Conservation (phyloP, 2,888 invertebrate genomes). For the Tethea ocularis region DNA sequence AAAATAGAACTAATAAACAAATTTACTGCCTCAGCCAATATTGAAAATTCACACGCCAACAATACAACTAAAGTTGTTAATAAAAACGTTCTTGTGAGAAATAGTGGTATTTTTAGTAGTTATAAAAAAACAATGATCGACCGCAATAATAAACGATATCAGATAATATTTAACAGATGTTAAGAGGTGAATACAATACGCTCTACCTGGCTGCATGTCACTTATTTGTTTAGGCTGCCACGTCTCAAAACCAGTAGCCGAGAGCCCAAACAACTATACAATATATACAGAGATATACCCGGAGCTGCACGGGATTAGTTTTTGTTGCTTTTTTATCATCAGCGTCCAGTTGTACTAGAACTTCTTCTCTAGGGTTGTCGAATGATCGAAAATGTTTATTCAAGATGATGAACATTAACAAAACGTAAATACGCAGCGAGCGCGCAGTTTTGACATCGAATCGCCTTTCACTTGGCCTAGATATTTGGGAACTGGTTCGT, state of each 20-base stretch:
- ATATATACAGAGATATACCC: slow-evolving; percentile 47
- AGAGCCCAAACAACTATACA: slow-evolving; percentile 63
- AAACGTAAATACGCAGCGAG: slow-evolving; percentile 55
- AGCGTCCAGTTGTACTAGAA: slow-evolving; percentile 72
- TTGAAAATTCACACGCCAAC: background rate
- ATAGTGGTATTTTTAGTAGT: slow-evolving; percentile 10
- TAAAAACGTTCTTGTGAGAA: slow-evolving; percentile 7
- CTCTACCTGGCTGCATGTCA: slow-evolving; percentile 76
- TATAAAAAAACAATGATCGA: slow-evolving; percentile 9
- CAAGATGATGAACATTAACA: slow-evolving; percentile 30
- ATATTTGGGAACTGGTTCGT: slow-evolving; percentile 80
- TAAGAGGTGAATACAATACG: slow-evolving; percentile 65
- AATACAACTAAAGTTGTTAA: background rate
- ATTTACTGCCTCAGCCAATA: background rate
- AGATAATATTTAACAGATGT: slow-evolving; percentile 79
- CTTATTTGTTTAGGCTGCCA: slow-evolving; percentile 81
- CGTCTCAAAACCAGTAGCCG: slow-evolving; percentile 81
- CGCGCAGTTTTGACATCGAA: slow-evolving; percentile 66
- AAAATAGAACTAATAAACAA: background rate
- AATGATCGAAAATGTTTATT: slow-evolving; percentile 23
- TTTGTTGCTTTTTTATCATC: slow-evolving; percentile 73
- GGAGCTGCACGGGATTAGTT: slow-evolving; percentile 60
- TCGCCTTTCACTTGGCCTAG: slow-evolving; percentile 82
- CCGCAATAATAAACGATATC: slow-evolving; percentile 63
- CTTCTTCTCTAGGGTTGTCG: slow-evolving; percentile 59